Evolutionary conservation across 2,113 vertebrate species (phyloP), one percentile per base, ranked within the genome.

Genomic region (Eidolon helvum): DNA sequence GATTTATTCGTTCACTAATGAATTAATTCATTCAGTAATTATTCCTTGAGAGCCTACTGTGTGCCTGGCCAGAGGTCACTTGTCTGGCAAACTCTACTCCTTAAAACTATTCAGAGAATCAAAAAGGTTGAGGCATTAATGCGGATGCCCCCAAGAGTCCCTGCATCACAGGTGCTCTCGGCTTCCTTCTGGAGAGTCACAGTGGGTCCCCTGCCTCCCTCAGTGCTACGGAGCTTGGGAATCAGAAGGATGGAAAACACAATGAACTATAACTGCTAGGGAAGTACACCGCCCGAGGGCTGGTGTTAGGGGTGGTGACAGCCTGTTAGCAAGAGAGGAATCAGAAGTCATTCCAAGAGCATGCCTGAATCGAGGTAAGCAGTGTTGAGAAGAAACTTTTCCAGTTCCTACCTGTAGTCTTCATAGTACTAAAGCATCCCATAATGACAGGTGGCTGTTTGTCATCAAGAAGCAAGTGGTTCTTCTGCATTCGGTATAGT

Each of bases 201-300:
- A 24, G 45, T 0, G 0, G 57, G 33, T 90, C 48, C 22, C 1
- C 11, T 0, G 18, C 28, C n/a, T 18, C 18, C 38, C 1, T 12
- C 7, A 9, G 26, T 15, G 7, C 30, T 15, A 1, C 7, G 30
- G n/a, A 4, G 0, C 6, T 80, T 43, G 33, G 68, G 55, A 80
- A 1, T 4, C 4, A 4, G 38, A 50, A 57, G 33, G 40, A 18
- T 18, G n/a, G 24, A 35, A 9, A 8, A 16, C 0, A 0, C 6
- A 28, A 0, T 11, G 0, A 84, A 9, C 22, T 40, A 0, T 93
- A n/a, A 38, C 30, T 26, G 11, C 11, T 10, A 19, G 6, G 53
- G 10, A 21, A 71, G 16, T 9, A 4, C 40, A 12, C 80, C 48
- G 43, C 53, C 61, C 68, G 66, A 61, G 19, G 33, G 6, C 35